A percentile compares a stretch with the other conserved stretches of the same genome.
phyloP scores from a whole-genome alignment of 2,113 vertebrate species.

The Otus sunia region DNA sequence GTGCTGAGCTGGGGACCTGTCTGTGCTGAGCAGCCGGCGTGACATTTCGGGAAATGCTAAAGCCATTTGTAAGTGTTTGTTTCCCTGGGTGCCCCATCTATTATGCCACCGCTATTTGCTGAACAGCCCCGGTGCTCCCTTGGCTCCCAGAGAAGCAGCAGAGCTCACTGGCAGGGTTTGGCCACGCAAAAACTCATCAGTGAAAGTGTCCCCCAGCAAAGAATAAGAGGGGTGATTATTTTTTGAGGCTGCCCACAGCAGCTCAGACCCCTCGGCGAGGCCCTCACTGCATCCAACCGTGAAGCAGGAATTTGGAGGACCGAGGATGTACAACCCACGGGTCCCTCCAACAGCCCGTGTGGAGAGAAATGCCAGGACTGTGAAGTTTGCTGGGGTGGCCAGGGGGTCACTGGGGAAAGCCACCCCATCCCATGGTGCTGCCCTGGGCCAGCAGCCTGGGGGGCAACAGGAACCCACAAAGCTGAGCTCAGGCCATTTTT shows the following conservation, averaged over 20 bases:
- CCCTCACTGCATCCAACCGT: accelerated
- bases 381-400: accelerated
- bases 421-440: not conserved
- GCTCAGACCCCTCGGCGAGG: not conserved
- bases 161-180: accelerated
- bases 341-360: accelerated
- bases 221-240: not conserved
- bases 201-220: not conserved
- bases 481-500: not conserved
- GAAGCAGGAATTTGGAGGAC: not conserved
- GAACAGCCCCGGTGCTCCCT: not conserved
- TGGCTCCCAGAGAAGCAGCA: not conserved
- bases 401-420: not conserved
- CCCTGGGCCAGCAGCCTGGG: not conserved
- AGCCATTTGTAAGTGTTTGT: not conserved
- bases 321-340: not conserved
- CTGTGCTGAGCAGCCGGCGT: not conserved
- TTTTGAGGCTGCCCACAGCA: not conserved
- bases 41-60: not conserved
- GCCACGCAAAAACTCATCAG: not conserved
- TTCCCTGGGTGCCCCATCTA: not conserved
- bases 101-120: not conserved
- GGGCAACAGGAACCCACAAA: not conserved
- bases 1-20: accelerated
- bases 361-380: accelerated